Conservation (phyloP, 2,113 vertebrate species). For the Microtus pennsylvanicus region DNA sequence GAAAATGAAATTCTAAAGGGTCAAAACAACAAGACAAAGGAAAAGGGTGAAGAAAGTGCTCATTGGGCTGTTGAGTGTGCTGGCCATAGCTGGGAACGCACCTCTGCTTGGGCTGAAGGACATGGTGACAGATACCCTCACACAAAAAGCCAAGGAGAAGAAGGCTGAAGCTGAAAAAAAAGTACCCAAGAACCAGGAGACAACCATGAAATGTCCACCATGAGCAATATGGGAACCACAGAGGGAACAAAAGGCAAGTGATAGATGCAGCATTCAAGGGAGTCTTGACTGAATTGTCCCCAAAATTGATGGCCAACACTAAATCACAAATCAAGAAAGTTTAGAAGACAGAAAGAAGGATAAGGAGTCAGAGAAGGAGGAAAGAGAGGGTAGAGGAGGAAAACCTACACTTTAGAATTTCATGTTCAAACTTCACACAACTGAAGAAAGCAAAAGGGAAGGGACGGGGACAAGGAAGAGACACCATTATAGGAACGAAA, state of each 20-base stretch:
- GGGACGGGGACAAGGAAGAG: not conserved
- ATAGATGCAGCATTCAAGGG: not conserved
- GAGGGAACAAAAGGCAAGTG: not conserved
- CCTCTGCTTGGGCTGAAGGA: not conserved
- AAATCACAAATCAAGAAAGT: not conserved
- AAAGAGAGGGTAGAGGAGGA: not conserved
- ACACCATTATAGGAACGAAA: not conserved
- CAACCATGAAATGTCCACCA: not conserved
- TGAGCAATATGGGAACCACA: not conserved
- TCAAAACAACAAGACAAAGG: not conserved
- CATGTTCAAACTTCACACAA: slow-evolving; percentile 12
- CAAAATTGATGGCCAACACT: not conserved
- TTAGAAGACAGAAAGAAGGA: not conserved
- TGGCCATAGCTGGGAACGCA: not conserved
- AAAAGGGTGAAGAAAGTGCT: not conserved
- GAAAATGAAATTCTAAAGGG: not conserved
- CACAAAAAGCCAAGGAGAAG: not conserved
- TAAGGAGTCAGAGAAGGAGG: not conserved
- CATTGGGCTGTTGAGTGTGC: not conserved
- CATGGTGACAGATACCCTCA: not conserved
- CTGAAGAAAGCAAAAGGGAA: not conserved
- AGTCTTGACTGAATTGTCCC: not conserved
- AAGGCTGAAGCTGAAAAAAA: not conserved
- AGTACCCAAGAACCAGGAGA: not conserved
- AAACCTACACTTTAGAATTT: not conserved